Evolutionary conservation across 2,113 vertebrate genomes (phyloP).

Genomic region (Neodon shergylaensis): DNA sequence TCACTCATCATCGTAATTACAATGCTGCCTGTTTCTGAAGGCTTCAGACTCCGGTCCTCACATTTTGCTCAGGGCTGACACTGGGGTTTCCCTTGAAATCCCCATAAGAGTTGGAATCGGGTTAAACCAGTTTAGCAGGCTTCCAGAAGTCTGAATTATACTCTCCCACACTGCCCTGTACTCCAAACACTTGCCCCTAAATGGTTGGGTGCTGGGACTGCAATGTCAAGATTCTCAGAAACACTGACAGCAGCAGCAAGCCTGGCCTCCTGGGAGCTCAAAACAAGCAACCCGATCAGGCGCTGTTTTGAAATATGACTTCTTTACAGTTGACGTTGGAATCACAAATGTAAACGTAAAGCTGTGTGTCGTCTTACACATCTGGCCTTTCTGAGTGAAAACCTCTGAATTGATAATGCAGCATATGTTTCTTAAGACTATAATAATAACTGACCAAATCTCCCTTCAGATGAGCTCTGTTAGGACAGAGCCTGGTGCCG

Average conservation of each 20-base stretch:
- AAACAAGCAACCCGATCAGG: constrained; percentile 60
- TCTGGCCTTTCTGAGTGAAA: constrained; percentile 43
- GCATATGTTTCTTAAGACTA: constrained; percentile 36
- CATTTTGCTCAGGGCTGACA: constrained; percentile 67
- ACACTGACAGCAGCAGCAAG: constrained; percentile 62
- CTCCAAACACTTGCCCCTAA: constrained; percentile 58
- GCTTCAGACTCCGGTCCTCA: constrained; percentile 54
- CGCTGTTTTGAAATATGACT: constrained; percentile 50
- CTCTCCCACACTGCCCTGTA: constrained; percentile 3
- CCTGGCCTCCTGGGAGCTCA: constrained; percentile 36
- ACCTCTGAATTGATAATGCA: background rate
- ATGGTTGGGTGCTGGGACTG: constrained; percentile 36
- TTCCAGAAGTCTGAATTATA: constrained; percentile 1
- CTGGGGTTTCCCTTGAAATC: constrained; percentile 62
- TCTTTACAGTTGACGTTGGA: constrained; percentile 49
- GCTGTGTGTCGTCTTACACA: constrained; percentile 37
- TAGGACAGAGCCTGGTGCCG: background rate
- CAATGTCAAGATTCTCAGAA: constrained; percentile 69
- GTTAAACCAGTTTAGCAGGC: constrained; percentile 75
- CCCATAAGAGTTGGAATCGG: constrained; percentile 63
- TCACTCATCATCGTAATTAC: constrained; percentile 70
- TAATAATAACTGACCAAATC: background rate
- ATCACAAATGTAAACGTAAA: background rate
- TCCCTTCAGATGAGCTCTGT: background rate
- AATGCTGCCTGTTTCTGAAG: constrained; percentile 56